phyloP scores from a whole-genome alignment of 1,140 invertebrate species.

The Berghia stephanieae region DNA sequence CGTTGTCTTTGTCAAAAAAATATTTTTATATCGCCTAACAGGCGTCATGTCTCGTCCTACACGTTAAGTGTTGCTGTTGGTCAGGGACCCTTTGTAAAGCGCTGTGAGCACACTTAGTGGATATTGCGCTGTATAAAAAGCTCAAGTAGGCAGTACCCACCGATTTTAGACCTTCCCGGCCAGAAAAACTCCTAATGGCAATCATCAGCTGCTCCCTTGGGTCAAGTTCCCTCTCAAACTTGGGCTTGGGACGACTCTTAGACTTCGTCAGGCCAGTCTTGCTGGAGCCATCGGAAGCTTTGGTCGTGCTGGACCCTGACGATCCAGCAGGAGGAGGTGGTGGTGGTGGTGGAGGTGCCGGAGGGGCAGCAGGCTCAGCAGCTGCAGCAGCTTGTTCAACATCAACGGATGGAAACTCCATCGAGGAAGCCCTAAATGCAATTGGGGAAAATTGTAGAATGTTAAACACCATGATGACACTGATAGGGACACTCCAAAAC shows the following conservation, averaged over 20 bases:
- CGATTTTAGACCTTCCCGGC: constrained; percentile 70
- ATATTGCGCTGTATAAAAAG: too few relatives aligned
- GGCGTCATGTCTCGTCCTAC: too few relatives aligned
- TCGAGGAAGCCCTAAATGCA: not conserved
- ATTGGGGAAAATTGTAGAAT: not conserved
- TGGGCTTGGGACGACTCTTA: constrained; percentile 34
- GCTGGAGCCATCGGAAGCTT: constrained; percentile 28
- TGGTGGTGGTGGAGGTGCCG: constrained; percentile 18
- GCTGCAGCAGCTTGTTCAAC: not conserved
- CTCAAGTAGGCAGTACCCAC: too few relatives aligned
- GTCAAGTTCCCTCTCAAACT: constrained; percentile 66
- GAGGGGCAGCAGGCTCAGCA: not conserved
- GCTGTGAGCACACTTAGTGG: too few relatives aligned
- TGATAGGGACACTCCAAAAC: not conserved
- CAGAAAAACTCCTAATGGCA: constrained; percentile 79
- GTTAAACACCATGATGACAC: not conserved
- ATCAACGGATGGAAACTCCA: not conserved
- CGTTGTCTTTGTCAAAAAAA: too few relatives aligned
- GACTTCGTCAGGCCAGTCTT: too few relatives aligned
- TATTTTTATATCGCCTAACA: too few relatives aligned
- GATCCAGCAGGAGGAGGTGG: constrained; percentile 25
- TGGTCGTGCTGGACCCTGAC: constrained; percentile 19
- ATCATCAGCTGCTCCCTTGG: constrained; percentile 75
- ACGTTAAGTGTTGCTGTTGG: too few relatives aligned
- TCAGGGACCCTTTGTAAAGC: too few relatives aligned